Conservation (phyloP, 1,140 invertebrate genomes). For the Frieseomelitta varia region DNA sequence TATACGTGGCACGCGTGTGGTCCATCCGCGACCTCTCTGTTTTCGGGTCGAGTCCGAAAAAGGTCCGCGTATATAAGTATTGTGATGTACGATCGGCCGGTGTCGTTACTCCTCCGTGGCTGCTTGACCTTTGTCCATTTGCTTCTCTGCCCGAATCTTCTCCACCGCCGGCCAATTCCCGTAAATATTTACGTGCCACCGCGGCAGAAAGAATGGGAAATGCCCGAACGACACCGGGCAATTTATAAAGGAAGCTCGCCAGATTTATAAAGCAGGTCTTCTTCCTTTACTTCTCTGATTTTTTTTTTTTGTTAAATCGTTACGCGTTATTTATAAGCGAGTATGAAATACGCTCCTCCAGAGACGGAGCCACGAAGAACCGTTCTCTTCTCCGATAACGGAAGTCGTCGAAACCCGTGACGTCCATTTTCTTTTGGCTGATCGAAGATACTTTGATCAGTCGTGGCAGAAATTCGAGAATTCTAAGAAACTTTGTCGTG, state of each 20-base stretch:
- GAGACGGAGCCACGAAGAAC: not conserved
- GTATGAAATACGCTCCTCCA: slow-evolving; percentile 24
- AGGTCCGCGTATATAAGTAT: slow-evolving; percentile 47
- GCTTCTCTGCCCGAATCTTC: slow-evolving; percentile 8
- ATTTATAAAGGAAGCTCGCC: slow-evolving; percentile 52
- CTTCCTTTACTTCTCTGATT: not conserved
- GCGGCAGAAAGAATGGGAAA: slow-evolving; percentile 56
- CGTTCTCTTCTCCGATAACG: not conserved
- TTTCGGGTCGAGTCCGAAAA: slow-evolving; percentile 43
- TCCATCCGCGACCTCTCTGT: slow-evolving; percentile 54
- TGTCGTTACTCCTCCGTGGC: slow-evolving; percentile 50
- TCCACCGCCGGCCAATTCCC: slow-evolving; percentile 48
- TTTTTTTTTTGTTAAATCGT: not conserved
- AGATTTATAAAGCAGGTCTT: slow-evolving; percentile 58
- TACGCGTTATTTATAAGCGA: slow-evolving; percentile 20
- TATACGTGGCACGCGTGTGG: slow-evolving; percentile 61
- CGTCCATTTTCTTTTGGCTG: not conserved
- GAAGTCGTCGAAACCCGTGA: not conserved
- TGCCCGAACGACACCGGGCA: slow-evolving; percentile 37
- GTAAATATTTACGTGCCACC: slow-evolving; percentile 56
- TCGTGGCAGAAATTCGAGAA: not conserved
- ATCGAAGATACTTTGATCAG: not conserved
- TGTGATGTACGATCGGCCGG: slow-evolving; percentile 58
- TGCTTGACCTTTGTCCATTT: slow-evolving; percentile 37
- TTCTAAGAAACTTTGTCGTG: too few relatives aligned